Percentiles rank a stretch among this genome's conserved stretches.
These are phyloP conservation scores for Tretioscincus oriximinensis DNA, from an alignment of 2,113 vertebrate species.

Conservation along the genomic window DNA sequence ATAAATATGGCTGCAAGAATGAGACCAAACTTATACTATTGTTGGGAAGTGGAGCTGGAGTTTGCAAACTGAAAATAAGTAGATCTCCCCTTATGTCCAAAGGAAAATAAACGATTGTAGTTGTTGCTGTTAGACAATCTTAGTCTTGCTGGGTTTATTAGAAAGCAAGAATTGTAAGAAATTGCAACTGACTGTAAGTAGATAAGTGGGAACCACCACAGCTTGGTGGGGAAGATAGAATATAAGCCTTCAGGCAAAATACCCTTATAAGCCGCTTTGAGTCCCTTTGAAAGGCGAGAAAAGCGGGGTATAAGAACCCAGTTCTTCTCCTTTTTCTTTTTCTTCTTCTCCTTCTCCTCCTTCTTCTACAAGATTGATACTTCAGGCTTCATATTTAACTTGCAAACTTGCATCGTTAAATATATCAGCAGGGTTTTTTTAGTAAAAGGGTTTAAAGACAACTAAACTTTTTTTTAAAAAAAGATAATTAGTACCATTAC, in stretches of 20 bases:
- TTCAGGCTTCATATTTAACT: too few species aligned
- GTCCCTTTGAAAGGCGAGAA: too few species aligned
- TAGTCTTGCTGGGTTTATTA: conserved; percentile 70
- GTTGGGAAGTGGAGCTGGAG: conserved; percentile 49
- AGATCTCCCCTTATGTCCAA: conserved; percentile 58
- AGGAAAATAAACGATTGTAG: conserved; percentile 29
- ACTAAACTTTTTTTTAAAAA: neutral
- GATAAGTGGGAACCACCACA: too few species aligned
- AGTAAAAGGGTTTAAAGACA: conserved; percentile 19
- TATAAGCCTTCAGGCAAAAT: too few species aligned
- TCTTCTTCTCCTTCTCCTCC: too few species aligned
- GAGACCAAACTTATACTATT: conserved; percentile 52
- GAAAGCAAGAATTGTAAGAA: too few species aligned
- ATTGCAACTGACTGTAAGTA: too few species aligned
- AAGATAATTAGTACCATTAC: conserved; percentile 23
- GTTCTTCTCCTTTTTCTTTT: too few species aligned
- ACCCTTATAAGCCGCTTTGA: too few species aligned
- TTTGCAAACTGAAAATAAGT: conserved; percentile 57
- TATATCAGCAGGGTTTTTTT: conserved; percentile 8
- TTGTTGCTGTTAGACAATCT: conserved; percentile 64
- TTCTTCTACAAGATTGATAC: too few species aligned
- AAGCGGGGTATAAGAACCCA: too few species aligned
- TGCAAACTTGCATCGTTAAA: conserved; percentile 44
- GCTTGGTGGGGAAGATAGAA: too few species aligned
- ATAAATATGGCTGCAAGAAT: conserved; percentile 31